Evolutionary conservation across 2,797 vertebrate species (phyloP), one percentile per base, ranked within the genome.

Genomic region (Echiichthys vipera): DNA sequence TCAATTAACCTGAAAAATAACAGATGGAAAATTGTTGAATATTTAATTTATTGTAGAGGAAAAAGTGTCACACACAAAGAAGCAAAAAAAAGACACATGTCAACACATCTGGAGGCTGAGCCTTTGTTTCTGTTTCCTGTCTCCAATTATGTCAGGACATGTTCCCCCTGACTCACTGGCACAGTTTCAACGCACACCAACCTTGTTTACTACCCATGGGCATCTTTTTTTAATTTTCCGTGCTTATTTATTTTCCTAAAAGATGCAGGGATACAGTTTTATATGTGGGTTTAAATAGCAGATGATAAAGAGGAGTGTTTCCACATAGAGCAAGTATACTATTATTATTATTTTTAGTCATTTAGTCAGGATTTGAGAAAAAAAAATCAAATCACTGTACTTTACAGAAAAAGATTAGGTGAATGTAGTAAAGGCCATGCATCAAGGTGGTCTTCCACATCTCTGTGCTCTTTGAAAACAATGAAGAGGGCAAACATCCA

Each of bases 141-240:
- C 47, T 58, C 77, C 36, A 71, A 34, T 65, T 62, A 50, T 65
- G 59, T 54, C n/a, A 64, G 20, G 27, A 49, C 46, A 65, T 3
- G 8, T 0, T 17, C 39, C 29, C 12, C n/a, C 3, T 17, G 30
- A 22, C 47, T 25, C 51, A 2, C 62, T 49, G 77, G 39, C 50
- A 40, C 64, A 34, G 27, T 55, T 67, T 79, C 37, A 47, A 20
- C 39, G 42, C 45, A 24, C 29, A 43, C 45, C 24, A 49, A 63
- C 61, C 65, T 34, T 66, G 67, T 80, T 77, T 68, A 81, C 78
- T 74, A 76, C 71, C 73, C 84, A 70, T 25, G 0, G 68, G 81
- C 74, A n/a, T 71, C 62, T 74, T 78, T 69, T 42, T 54, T 69
- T 84, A 68, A 69, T 74, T 84, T 62, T 49, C 46, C 83, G 87